Base-by-base conservation (phyloP, 2,113 vertebrate species). In the Coturnix japonica region DNA sequence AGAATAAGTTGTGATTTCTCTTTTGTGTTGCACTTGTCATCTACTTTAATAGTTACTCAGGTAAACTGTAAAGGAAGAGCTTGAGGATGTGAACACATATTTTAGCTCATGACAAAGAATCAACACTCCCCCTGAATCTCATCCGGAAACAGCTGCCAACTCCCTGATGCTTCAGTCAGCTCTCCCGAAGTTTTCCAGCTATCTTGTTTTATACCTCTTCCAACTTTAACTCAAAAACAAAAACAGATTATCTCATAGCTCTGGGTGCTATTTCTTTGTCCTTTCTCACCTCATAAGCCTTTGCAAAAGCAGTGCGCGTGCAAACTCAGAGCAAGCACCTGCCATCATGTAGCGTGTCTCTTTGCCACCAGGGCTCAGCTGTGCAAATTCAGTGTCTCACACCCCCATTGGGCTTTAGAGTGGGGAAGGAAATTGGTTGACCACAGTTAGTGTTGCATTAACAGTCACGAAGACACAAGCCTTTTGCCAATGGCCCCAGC, bases 361-460 rank as follows among this genome's bases (percentile, higher is more conserved):
- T 54, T 63, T 78, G 73, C 93, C 82, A 90, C 79, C 72, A 7
- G 20, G 65, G 59, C 82, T 89, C 81, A 75, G 93, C 95, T 0
- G 83, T 94, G 90, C 61, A 69, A 95, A 96, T 95, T 65, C 66
- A 16, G 83, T 7, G 70, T 90, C 92, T 96, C 70, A 76, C 94
- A 95, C 95, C 39, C 93, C 39, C 66, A 13, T 83, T 41, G 86
- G 65, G 85, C 0, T 30, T 60, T 23, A 41, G 23, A 2, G 1
- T 3, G 43, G 51, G 43, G 73, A 57, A 69, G 91, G 93, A 85
- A 94, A 95, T 84, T 53, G 92, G 47, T 61, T 66, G 94, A 71
- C 69, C 20, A 69, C 65, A 28, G 87, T 7, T 26, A 1, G 43
- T 9, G 65, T 41, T 41, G 85, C 21, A 44, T 44, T 66, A n/a